A percentile compares a stretch with the other conserved stretches of the same genome.
Evolutionary conservation across 1,140 invertebrate genomes (phyloP).

Genomic region (Aradophagus sp.): DNA sequence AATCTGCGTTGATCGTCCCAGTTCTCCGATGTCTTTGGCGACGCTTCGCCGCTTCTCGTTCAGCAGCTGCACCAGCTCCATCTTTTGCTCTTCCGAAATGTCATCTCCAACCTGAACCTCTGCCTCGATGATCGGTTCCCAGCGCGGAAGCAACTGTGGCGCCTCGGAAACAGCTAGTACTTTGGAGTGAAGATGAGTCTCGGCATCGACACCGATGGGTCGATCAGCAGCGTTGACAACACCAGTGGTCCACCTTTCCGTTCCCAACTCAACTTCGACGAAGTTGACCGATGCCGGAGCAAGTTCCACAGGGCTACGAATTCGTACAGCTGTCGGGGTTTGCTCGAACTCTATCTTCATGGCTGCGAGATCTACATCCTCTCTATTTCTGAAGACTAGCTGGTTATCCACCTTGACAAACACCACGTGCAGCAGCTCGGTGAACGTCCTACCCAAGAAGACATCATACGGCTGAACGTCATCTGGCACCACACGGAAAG

Average conservation of each 20-base stretch:
- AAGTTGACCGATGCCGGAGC: no score
- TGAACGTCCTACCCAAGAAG: slow-evolving; percentile 1
- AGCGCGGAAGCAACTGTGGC: no score
- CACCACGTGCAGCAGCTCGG: not conserved
- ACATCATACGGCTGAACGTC: not conserved
- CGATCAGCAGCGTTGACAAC: no score
- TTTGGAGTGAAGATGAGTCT: no score
- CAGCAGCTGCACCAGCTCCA: not conserved
- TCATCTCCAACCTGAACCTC: no score
- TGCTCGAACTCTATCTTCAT: not conserved
- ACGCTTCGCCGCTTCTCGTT: slow-evolving; percentile 6
- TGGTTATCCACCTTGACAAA: not conserved
- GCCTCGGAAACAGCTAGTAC: no score
- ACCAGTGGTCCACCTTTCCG: no score
- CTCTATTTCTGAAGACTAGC: not conserved
- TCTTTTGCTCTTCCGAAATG: not conserved
- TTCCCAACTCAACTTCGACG: no score
- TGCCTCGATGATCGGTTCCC: no score
- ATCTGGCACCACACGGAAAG: slow-evolving; percentile 11
- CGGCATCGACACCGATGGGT: no score
- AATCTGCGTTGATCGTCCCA: slow-evolving; percentile 1
- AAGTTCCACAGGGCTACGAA: not conserved
- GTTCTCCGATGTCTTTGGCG: slow-evolving; percentile 3
- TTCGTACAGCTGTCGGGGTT: no score
- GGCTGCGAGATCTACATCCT: not conserved